phyloP scores from a whole-genome alignment of 2,113 vertebrate species.

The Indicator indicator region DNA sequence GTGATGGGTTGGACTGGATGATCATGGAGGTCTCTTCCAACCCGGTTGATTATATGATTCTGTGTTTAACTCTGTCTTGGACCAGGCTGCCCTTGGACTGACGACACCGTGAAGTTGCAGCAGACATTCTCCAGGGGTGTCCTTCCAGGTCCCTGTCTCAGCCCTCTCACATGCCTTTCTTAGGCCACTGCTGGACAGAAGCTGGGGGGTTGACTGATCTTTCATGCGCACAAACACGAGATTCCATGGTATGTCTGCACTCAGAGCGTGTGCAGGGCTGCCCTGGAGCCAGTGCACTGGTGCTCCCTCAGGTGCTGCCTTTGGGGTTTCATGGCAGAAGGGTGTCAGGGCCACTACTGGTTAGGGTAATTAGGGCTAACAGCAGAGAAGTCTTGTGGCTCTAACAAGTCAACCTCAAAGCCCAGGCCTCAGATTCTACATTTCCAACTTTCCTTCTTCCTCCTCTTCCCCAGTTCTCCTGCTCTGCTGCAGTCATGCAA shows the following conservation, averaged over 20 bases:
- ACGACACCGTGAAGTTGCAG: not conserved
- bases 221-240: fast-evolving
- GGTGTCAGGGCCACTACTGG: not conserved
- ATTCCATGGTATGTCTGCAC: fast-evolving
- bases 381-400: not conserved
- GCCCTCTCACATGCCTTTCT: not conserved
- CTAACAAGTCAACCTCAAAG: not conserved
- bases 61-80: not conserved
- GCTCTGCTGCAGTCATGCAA: not conserved
- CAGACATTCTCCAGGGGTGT: not conserved
- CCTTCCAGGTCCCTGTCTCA: not conserved
- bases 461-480: not conserved
- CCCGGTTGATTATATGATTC: too few species aligned
- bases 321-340: fast-evolving
- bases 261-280: fast-evolving
- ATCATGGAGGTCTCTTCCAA: too few species aligned
- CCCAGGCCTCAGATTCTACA: not conserved
- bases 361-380: not conserved
- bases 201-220: not conserved
- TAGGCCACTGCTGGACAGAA: not conserved
- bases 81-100: not conserved
- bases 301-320: not conserved
- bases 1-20: too few species aligned
- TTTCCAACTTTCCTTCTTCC: not conserved
- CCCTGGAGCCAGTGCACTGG: fast-evolving